Base-by-base conservation (phyloP, 2,888 invertebrate species). In the Helleia helle region DNA sequence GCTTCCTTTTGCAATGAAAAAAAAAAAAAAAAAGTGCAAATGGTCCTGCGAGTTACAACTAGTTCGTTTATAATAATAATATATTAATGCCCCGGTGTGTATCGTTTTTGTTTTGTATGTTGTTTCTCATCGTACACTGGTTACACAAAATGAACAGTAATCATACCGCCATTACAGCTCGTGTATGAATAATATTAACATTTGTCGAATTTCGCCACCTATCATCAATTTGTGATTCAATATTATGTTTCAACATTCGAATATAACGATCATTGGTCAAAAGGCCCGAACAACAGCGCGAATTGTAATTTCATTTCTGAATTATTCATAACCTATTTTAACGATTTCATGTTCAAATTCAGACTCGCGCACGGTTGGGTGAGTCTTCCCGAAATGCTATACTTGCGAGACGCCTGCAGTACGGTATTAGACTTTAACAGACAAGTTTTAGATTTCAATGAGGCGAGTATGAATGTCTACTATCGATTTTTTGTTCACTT, bases 231-330 rank as follows among this genome's bases (percentile, higher is more conserved):
- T 22, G 18, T 34, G 34, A 34, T 34, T 34, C 34, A 34, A 34
- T 34, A 34, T 34, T 34, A 34, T 34, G 31, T 31, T 31, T 31
- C 12, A 34, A 34, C 12, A 34, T 34, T 9, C 28, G 28, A 17
- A 28, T 22, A 17, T 38, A 38, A 38, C 28, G 28, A 38, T 17
- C 38, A 38, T 38, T 8, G 34, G 36, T 34, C 28, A 12, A 24
- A 37, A 36, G 40, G 45, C 34, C 39, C 28, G 24, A 41, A 47
- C 41, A 39, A 39, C 36, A 43, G 42, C 39, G 41, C 41, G 42
- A 43, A 48, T 44, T 45, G 43, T 42, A 46, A 49, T 46, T 44
- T 44, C 41, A 40, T 36, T 24, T 42, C 26, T 46, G 50, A 48
- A 50, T 50, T 44, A 50, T 48, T 48, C 46, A 50, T 46, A 25